Base-by-base conservation (phyloP, 2,113 vertebrate genomes). In the Herpetotheres cachinnans region DNA sequence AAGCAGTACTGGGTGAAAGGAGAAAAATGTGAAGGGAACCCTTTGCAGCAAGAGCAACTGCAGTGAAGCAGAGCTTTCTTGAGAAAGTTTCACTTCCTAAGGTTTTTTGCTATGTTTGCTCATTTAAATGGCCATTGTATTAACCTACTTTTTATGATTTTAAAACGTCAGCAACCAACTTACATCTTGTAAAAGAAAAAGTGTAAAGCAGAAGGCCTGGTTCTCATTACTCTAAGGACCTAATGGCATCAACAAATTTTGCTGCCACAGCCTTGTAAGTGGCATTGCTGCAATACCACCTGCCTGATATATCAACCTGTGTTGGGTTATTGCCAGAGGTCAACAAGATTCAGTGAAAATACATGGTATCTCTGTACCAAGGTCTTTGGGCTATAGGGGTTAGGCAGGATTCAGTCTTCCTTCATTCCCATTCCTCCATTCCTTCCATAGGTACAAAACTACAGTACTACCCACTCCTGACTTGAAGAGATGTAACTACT, bases 61-160 rank as follows among this genome's bases (percentile, higher is more conserved):
- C 71, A 94, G 50, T 46, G 86, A 62, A 69, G 74, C 93, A 93
- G 55, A 95, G 11, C 24, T 95, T 95, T 93, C 97, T 94, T 97
- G 94, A 95, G 95, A 97, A 96, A 95, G 96, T 96, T 97, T 97
- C 95, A 97, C 86, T 96, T 94, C 89, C 91, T 97, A 97, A 93
- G 70, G 70, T 80, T 93, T 96, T 94, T 66, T 78, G 94, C 95
- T 95, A 85, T 46, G 91, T 86, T 89, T 86, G 97, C 97, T 95
- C 62, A 58, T 96, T 96, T 90, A 95, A 95, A 88, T 97, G 89
- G 78, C 81, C 71, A 93, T 90, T 46, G 40, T 70, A 94, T 93
- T 95, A 95, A 95, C 94, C 62, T 71, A 93, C 36, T 95, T 97
- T 55, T 85, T 83, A 42, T 52, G 71, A 82, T 81, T 90, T 93